phyloP scores from a whole-genome alignment of 2,888 invertebrate genomes.

The Balanococcus diminutus region DNA sequence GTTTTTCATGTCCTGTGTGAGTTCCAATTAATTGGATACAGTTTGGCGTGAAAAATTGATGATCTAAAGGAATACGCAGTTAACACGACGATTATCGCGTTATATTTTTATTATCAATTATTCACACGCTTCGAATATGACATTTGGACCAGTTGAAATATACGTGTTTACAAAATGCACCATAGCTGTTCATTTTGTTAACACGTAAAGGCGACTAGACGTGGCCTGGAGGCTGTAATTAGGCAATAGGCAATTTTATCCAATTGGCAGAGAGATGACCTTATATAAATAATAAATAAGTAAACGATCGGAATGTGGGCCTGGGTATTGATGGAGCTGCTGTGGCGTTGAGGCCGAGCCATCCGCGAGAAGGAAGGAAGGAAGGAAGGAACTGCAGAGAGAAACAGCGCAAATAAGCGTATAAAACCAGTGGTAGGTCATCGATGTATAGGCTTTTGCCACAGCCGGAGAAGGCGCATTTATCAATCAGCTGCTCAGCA shows the following conservation, averaged over 20 bases:
- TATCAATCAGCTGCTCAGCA: not conserved
- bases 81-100: not conserved
- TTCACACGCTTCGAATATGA: not conserved
- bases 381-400: no score
- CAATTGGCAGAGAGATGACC: not conserved
- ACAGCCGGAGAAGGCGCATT: not conserved
- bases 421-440: slow-evolving; percentile 18
- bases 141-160: not conserved
- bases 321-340: not conserved
- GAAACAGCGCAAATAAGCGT: no score
- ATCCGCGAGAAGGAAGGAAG: no score
- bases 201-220: not conserved
- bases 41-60: not conserved
- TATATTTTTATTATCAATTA: not conserved
- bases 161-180: not conserved
- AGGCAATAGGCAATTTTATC: not conserved
- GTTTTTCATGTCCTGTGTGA: not conserved
- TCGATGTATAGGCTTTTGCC: not conserved
- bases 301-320: not conserved
- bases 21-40: not conserved
- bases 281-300: not conserved
- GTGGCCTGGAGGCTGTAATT: not conserved
- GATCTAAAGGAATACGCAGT: not conserved
- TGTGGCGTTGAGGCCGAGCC: not conserved
- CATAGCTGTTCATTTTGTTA: not conserved